These are phyloP conservation scores for Eurytoma adleriae DNA, from an alignment of 2,888 invertebrate genomes.

Conservation along the genomic window DNA sequence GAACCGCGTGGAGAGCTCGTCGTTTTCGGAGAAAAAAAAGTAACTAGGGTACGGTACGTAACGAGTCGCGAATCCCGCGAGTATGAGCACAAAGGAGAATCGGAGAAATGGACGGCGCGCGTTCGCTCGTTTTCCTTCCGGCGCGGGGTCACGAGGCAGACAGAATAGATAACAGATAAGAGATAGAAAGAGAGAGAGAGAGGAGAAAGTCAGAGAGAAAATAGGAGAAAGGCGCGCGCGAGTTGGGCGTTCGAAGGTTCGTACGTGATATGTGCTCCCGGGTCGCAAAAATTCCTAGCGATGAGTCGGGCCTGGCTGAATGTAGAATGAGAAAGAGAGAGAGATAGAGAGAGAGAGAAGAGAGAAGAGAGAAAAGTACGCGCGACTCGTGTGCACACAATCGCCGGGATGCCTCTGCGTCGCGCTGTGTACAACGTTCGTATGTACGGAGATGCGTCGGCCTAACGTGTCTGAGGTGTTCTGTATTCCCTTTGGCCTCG, in stretches of 20 bases:
- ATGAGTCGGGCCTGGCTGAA: too few relatives aligned
- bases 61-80: not conserved
- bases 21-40: constrained; percentile 29
- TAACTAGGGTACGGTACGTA: not conserved
- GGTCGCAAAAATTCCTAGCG: too few relatives aligned
- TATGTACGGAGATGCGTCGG: not conserved
- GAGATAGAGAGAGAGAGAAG: not conserved
- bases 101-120: not conserved
- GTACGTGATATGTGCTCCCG: too few relatives aligned
- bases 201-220: not conserved
- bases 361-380: constrained; percentile 14
- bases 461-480: constrained; percentile 37
- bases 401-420: not conserved
- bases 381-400: constrained; percentile 13
- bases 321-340: not conserved
- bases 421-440: not conserved
- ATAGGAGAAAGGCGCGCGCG: not conserved
- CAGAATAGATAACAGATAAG: not conserved
- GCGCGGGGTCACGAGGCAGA: not conserved
- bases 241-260: too few relatives aligned
- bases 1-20: not conserved
- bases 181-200: constrained; percentile 20
- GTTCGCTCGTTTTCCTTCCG: not conserved
- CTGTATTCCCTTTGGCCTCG: constrained; percentile 16
- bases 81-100: not conserved